These are phyloP conservation scores for Cylas formicarius DNA, from an alignment of 1,140 invertebrate genomes.

Conservation along the genomic window DNA sequence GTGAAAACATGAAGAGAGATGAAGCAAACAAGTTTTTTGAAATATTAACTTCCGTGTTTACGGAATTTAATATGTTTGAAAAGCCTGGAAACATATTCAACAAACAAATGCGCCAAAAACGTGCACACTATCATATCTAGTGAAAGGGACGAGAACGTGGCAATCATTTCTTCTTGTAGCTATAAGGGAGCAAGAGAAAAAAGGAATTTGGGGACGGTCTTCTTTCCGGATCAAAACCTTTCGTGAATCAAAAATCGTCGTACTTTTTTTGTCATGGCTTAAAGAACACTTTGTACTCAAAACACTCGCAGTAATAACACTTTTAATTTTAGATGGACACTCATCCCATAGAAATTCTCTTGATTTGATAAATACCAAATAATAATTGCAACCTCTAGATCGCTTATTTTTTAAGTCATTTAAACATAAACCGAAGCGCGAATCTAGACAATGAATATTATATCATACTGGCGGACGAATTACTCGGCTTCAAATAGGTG, in stretches of 20 bases:
- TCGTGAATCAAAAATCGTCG: no score
- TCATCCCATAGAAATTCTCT: slow-evolving; percentile 26
- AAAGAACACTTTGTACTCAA: no score
- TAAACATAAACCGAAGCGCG: slow-evolving; percentile 4
- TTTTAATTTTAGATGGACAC: slow-evolving; percentile 9
- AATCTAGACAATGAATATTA: slow-evolving; percentile 7
- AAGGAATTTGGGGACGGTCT: slow-evolving; percentile 32
- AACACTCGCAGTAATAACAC: no score
- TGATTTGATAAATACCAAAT: slow-evolving; percentile 26
- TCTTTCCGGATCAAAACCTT: slow-evolving; percentile 2
- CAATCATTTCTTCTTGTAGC: no score
- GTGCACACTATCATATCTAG: no score
- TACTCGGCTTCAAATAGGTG: slow-evolving; percentile 4
- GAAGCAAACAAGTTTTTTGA: slow-evolving; percentile 12
- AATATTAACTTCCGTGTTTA: not conserved
- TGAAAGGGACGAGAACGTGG: no score
- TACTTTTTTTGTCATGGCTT: no score
- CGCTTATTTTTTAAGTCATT: no score
- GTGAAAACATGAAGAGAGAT: slow-evolving; percentile 14
- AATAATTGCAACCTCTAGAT: slow-evolving; percentile 20
- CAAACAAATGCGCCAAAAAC: no score
- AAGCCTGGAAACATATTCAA: slow-evolving; percentile 21
- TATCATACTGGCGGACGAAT: no score
- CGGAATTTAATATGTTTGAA: not conserved
- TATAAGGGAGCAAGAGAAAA: slow-evolving; percentile 31